phyloP scores from a whole-genome alignment of 2,797 vertebrate species.

The Sebastes melanostomus region DNA sequence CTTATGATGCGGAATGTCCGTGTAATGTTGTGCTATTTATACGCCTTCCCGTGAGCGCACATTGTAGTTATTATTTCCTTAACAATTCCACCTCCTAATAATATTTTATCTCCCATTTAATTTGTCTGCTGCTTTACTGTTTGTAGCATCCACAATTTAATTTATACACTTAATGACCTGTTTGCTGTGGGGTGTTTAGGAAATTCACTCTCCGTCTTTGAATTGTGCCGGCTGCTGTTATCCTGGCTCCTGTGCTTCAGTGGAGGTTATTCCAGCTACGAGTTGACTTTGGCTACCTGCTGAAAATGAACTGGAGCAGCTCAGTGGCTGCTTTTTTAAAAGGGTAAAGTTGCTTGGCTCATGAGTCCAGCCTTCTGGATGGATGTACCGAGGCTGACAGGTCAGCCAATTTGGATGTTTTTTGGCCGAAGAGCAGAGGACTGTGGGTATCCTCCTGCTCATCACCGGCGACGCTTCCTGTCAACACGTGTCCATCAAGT shows the following conservation, averaged over 20 bases:
- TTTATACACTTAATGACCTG: neutral
- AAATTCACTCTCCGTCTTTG: neutral
- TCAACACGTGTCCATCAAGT: slow-evolving; percentile 74
- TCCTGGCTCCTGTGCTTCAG: neutral
- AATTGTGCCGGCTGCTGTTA: neutral
- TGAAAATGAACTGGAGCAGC: slow-evolving; percentile 28
- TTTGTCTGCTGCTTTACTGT: neutral
- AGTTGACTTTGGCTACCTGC: slow-evolving; percentile 43
- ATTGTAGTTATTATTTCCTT: neutral
- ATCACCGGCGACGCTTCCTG: slow-evolving; percentile 52
- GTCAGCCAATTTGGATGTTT: slow-evolving; percentile 70
- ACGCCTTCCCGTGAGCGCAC: too few species aligned
- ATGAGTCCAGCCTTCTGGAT: slow-evolving; percentile 26
- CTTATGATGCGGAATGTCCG: too few species aligned
- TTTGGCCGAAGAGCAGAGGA: slow-evolving; percentile 57
- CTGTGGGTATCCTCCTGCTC: slow-evolving; percentile 56
- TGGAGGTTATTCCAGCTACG: slow-evolving; percentile 25
- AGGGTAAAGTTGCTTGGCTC: slow-evolving; percentile 42
- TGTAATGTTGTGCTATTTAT: too few species aligned
- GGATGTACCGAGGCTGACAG: slow-evolving; percentile 39
- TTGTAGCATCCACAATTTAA: neutral
- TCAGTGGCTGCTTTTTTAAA: slow-evolving; percentile 34
- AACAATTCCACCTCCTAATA: neutral
- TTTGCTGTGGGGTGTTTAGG: neutral
- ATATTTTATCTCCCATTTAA: neutral